Base-by-base conservation (phyloP, 1,140 invertebrate genomes). In the Drosophila triauraria region DNA sequence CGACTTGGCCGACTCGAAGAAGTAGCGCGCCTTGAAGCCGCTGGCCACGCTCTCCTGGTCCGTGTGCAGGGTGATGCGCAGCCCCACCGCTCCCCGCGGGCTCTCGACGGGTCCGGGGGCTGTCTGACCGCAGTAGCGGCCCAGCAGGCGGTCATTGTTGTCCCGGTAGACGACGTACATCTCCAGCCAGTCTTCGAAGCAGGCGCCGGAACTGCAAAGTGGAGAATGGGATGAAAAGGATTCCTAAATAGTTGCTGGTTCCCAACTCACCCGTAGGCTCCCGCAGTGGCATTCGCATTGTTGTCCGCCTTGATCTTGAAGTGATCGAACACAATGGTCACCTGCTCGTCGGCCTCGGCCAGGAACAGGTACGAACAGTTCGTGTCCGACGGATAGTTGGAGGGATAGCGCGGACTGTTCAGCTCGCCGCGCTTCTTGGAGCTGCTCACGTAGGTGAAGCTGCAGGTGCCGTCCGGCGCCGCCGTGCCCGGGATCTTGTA, bases 401-500 rank as follows among this genome's bases (percentile, higher is more conserved):
- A 96, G 82, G 98, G 98, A 95, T 99, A 98, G 46, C 98, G 95
- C 12, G 98, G 98, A 17, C 98, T 99, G 93, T 99, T 99, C 92
- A 99, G 98, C 80, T 97, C 96, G 17, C 98, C 98, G 54, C 95
- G 95, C 92, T 98, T 98, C 78, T 95, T 95, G 46, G 96, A 96
- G 68, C 95, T 95, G 93, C 97, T 98, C 61, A 95, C 95, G 93
- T 99, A 99, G 1, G 96, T 97, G 93, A 99, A 99, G 48, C 95
- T 95, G 93, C 98, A 99, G 69, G 95, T 96, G 67, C 97, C 97
- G 86, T 97, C 96, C 1, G 97, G 97, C 13, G 97, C 96, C 15
- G 97, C 96, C 0, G 98, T 99, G 38, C 98, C 98, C n/a, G 98
- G 97, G 84, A 99, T 97, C 63, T 96, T 97, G 92, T 98, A 98